Percentiles rank a stretch among this genome's conserved stretches.
Conservation (phyloP, 2,113 vertebrate genomes). For the Halichoerus grypus region DNA sequence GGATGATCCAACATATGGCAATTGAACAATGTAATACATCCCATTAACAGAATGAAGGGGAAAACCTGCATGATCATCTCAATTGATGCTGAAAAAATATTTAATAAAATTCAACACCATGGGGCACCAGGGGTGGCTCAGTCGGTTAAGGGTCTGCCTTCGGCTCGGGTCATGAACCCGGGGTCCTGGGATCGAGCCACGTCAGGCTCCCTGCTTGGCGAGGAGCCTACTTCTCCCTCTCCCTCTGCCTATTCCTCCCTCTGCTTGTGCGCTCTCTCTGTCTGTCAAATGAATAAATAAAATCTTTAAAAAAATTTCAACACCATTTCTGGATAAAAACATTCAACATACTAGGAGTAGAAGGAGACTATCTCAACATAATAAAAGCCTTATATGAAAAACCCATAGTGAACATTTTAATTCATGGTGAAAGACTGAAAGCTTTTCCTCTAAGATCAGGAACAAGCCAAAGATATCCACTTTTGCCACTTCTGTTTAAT, state of each 20-base stretch:
- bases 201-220: not conserved
- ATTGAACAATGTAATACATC: not conserved
- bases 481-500: not conserved
- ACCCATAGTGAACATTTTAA: not conserved
- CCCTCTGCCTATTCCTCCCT: not conserved
- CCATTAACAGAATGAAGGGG: not conserved
- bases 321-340: not conserved
- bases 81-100: not conserved
- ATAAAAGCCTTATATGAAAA: not conserved
- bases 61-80: not conserved
- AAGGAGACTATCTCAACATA: not conserved
- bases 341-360: not conserved
- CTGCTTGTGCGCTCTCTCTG: not conserved
- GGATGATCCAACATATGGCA: not conserved
- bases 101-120: not conserved
- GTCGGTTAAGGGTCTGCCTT: not conserved
- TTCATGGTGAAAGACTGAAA: not conserved
- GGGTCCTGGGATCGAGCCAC: not conserved
- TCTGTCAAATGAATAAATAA: not conserved
- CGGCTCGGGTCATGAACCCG: not conserved
- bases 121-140: not conserved
- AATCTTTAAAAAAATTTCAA: not conserved
- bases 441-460: not conserved
- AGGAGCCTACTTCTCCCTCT: not conserved
- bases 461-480: not conserved